Conservation (phyloP, 1,140 invertebrate genomes). For the Oreohelix idahoensis region DNA sequence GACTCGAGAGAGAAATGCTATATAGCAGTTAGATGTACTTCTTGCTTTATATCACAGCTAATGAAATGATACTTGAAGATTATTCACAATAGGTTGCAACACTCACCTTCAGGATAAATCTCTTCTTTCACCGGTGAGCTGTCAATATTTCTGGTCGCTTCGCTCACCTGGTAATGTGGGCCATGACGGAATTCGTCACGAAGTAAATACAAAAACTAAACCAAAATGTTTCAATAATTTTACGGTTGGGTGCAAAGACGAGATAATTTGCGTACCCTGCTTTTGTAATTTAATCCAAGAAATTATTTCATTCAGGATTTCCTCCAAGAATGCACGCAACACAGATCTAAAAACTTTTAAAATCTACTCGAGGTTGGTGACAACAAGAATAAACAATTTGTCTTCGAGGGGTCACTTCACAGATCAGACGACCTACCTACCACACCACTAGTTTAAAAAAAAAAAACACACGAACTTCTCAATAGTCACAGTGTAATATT, state of each 20-base stretch:
- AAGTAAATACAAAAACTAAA: not conserved
- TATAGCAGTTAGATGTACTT: too few relatives aligned
- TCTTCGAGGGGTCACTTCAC: not conserved
- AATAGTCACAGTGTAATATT: too few relatives aligned
- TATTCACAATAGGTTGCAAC: not conserved
- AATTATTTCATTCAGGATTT: not conserved
- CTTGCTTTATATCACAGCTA: too few relatives aligned
- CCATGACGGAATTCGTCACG: not conserved
- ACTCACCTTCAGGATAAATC: not conserved
- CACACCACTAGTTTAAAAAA: too few relatives aligned
- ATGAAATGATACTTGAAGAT: too few relatives aligned
- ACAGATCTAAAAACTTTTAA: too few relatives aligned
- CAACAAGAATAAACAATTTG: not conserved
- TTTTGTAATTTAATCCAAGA: not conserved
- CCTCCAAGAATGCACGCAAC: too few relatives aligned
- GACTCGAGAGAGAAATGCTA: too few relatives aligned
- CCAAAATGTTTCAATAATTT: not conserved
- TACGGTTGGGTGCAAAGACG: not conserved
- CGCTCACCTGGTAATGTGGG: not conserved
- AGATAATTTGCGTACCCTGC: not conserved
- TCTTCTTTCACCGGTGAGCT: not conserved
- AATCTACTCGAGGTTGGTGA: not conserved
- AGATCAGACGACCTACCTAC: not conserved
- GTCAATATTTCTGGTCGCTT: not conserved
- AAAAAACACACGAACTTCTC: too few relatives aligned